Percentiles rank a stretch among this genome's conserved stretches.
Conservation (phyloP, 2,888 invertebrate species). For the Gari tellinella region DNA sequence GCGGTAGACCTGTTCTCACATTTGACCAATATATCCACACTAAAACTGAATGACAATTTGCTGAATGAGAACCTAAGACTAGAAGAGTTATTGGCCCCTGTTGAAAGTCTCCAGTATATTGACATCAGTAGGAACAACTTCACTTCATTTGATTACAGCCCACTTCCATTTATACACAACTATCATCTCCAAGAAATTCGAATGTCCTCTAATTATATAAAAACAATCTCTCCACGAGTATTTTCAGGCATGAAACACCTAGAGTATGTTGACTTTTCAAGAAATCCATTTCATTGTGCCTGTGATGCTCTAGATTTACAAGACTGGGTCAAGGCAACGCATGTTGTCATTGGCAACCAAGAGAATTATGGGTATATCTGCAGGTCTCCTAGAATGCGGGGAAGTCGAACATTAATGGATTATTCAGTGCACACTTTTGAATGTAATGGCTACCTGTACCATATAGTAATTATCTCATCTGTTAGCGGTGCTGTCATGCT, state of each 20-base stretch:
- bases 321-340: slow-evolving; percentile 69
- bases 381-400: slow-evolving; percentile 64
- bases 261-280: slow-evolving; percentile 70
- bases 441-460: slow-evolving; percentile 69
- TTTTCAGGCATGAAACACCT: slow-evolving; percentile 67
- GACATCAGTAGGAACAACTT: slow-evolving; percentile 76
- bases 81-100: slow-evolving; percentile 52
- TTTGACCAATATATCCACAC: slow-evolving; percentile 61
- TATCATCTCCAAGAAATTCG: slow-evolving; percentile 62
- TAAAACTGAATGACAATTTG: slow-evolving; percentile 67
- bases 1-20: slow-evolving; percentile 66
- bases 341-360: slow-evolving; percentile 52
- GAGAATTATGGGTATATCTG: slow-evolving; percentile 72
- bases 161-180: slow-evolving; percentile 61
- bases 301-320: slow-evolving; percentile 75
- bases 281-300: slow-evolving; percentile 77
- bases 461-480: slow-evolving; percentile 70
- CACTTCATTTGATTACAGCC: slow-evolving; percentile 50
- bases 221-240: slow-evolving; percentile 52
- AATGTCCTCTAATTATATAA: slow-evolving; percentile 68
- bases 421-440: slow-evolving; percentile 73
- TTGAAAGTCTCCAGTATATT: slow-evolving; percentile 57
- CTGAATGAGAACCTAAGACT: slow-evolving; percentile 47
- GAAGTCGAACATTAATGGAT: slow-evolving; percentile 64
- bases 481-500: slow-evolving; percentile 64